Evolutionary conservation across 2,113 vertebrate genomes (phyloP), one percentile per base, ranked within the genome.

Genomic region (Anolis carolinensis): DNA sequence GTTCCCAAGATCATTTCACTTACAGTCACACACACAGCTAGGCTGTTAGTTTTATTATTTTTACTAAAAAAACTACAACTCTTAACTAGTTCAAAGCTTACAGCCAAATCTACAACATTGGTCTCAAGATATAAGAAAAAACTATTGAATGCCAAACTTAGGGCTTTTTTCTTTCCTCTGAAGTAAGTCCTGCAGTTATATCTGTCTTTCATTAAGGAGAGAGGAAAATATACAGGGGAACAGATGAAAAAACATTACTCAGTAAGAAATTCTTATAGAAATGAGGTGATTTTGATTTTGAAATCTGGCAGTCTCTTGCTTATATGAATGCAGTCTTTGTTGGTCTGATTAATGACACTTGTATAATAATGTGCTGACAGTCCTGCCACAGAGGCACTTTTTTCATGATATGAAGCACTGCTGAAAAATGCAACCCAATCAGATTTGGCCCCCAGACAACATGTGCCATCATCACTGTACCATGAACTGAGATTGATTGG

Each of bases 401-500:
- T 92, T 90, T 89, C n/a, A 91, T 90, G 0, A 93, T 95, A 96
- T 93, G 92, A 96, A 97, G 96, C 90, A 95, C 91, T 96, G 93
- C 89, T 95, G 93, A 95, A 96, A 95, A 68, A 96, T 95, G 95
- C 93, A 95, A 91, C 91, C 93, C 95, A 96, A 96, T 96, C 95
- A 95, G 93, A 96, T 96, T 94, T 97, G 95, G 96, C 93, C 94
- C 91, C 93, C 34, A 74, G 95, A 96, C 93, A 97, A 95, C 95
- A 95, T 96, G 95, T 91, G 91, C 94, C 94, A 94, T 96, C 96
- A 95, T 96, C 96, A 95, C 95, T 93, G 95, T 94, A 95, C 93
- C 88, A 32, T 96, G 94, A 96, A 96, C 96, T 94, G 96, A 97
- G 96, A 97, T 95, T 96, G 95, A 96, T 95, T 95, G 95, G 94